Conservation (phyloP, 2,797 vertebrate species). For the Synaphobranchus kaupii region DNA sequence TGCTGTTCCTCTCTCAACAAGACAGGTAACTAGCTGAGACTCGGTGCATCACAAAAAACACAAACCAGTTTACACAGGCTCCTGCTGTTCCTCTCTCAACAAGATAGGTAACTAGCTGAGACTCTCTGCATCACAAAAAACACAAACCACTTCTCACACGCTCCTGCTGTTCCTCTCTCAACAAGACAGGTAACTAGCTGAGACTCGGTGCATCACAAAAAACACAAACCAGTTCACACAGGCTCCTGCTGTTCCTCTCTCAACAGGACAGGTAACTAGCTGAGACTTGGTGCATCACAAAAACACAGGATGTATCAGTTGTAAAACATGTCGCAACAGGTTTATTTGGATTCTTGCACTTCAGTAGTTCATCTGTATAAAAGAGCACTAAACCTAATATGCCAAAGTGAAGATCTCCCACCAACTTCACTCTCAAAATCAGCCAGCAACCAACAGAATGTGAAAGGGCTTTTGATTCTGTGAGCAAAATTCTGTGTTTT, state of each 20-base stretch:
- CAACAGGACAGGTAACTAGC: background rate
- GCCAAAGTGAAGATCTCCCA: background rate
- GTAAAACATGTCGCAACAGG: background rate
- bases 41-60: background rate
- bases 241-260: background rate
- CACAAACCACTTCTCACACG: background rate
- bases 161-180: background rate
- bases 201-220: background rate
- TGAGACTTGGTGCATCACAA: constrained; percentile 2
- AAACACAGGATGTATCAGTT: background rate
- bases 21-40: background rate
- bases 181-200: background rate
- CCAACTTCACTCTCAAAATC: too few relatives aligned
- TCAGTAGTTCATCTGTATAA: background rate
- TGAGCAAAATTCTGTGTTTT: too few relatives aligned
- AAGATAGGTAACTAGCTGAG: background rate
- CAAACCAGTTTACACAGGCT: too few relatives aligned
- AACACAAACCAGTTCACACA: too few relatives aligned
- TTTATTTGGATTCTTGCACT: background rate
- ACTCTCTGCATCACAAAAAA: background rate
- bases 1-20: background rate
- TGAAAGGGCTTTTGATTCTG: too few relatives aligned
- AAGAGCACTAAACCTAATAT: background rate
- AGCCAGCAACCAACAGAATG: too few relatives aligned
- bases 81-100: background rate